Base-by-base conservation (phyloP, 2,888 invertebrate species). In the Cataglyphis altisquamis region DNA sequence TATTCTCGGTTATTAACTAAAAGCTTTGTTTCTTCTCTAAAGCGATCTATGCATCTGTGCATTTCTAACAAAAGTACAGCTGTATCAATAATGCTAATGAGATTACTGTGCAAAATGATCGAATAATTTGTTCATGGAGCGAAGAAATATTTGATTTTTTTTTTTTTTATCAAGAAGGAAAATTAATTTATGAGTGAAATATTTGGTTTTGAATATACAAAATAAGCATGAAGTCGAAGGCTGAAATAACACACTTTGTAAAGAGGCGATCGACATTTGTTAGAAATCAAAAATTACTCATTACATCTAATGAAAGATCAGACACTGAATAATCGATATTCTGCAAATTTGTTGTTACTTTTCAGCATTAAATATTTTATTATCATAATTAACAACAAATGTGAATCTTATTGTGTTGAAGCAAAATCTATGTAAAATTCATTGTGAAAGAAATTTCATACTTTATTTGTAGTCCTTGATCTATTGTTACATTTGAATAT, bases 211-310 rank as follows among this genome's bases (percentile, higher is more conserved):
- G 36, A 52, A n/a, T 66, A 25, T 66, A 39, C 18, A 66, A 52
- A 52, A 77, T 52, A 67, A 77, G 25, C 67, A 18, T n/a, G 4
- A 55, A 77, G 12, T 67, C 29, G 25, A 52, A 39, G 12, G 32
- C 75, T 75, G 52, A 77, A 55, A 67, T 67, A 77, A 67, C 77
- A 75, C 39, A 36, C 36, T 66, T 21, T 18, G n/a, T 60, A 39
- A 12, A 36, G 32, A 75, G 12, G 6, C 25, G 21, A 64, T 18
- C 10, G 21, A 18, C 67, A 55, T 12, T 77, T 25, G 12, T 75
- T 48, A 48, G 52, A 52, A 60, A 29, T 29, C 0, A 52, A 18
- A 18, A 25, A 77, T 77, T 66, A 39, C 52, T 75, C 66, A 18
- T 52, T 52, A 10, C 25, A 63, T 39, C 3, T 25, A 12, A 18